Conservation (phyloP, 2,888 invertebrate species). For the Hymenopus coronatus region DNA sequence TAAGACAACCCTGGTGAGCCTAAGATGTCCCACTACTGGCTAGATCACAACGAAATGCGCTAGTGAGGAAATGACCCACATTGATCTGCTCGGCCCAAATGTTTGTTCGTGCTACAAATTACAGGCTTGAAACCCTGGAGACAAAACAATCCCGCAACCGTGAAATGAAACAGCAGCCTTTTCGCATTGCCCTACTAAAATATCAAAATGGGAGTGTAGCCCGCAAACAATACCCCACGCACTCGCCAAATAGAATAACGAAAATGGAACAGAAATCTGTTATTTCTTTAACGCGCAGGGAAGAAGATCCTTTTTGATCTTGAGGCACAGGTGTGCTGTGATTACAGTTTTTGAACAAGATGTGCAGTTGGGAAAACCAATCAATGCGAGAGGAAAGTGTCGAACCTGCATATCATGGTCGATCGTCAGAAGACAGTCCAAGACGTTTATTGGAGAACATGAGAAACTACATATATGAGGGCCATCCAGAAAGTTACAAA, state of each 20-base stretch:
- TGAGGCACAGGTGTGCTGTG: no score
- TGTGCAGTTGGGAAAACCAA: no score
- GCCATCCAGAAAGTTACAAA: no score
- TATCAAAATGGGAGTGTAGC: background rate
- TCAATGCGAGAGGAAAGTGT: no score
- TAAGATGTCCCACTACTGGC: background rate
- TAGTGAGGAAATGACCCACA: background rate
- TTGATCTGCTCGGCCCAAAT: background rate
- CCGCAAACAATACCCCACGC: background rate
- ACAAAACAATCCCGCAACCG: background rate
- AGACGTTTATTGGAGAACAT: no score
- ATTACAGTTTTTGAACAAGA: no score
- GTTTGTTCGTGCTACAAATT: background rate
- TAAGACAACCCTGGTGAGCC: no score
- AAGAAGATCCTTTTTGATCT: background rate
- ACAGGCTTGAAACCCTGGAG: background rate
- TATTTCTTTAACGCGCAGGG: background rate
- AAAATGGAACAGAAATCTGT: background rate
- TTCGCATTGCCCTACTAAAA: background rate
- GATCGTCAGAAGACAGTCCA: no score
- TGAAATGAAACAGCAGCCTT: background rate
- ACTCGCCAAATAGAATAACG: background rate
- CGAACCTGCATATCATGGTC: no score
- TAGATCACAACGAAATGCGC: background rate
- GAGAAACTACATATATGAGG: no score